Evolutionary conservation across 2,113 vertebrate species (phyloP).

Genomic region (Pedionomus torquatus): DNA sequence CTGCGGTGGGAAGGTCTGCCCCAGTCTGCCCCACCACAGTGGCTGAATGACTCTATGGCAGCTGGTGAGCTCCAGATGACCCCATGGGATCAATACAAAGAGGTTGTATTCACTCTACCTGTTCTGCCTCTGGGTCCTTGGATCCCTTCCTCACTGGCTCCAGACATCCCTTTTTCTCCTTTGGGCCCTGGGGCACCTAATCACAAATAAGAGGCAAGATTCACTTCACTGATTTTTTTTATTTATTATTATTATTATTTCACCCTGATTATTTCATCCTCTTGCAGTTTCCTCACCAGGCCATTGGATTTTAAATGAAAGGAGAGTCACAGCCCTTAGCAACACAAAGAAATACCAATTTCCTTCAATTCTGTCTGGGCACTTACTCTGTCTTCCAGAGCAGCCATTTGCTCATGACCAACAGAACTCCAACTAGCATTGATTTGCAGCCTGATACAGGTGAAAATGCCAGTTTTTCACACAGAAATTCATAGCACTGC

Average conservation of each 20-base stretch:
- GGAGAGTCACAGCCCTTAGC: background rate
- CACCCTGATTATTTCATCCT: background rate
- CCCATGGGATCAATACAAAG: background rate
- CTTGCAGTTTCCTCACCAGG: background rate
- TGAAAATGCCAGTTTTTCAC: background rate
- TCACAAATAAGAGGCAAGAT: background rate
- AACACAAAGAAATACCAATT: background rate
- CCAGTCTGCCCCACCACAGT: background rate
- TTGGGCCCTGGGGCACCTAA: slow-evolving; percentile 62
- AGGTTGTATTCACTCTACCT: slow-evolving; percentile 33
- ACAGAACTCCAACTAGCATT: background rate
- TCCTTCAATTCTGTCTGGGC: background rate
- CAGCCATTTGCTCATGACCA: background rate
- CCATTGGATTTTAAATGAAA: background rate
- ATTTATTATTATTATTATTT: background rate
- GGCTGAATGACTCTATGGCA: background rate
- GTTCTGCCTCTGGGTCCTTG: slow-evolving; percentile 49
- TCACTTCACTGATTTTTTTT: background rate
- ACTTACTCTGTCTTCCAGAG: background rate
- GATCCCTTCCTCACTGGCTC: background rate
- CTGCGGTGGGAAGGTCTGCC: background rate
- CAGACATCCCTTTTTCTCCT: slow-evolving; percentile 46
- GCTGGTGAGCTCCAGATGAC: background rate
- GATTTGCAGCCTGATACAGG: background rate
- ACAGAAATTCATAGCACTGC: background rate